A percentile compares a stretch with the other conserved stretches of the same genome.
These are phyloP conservation scores for Melanaphis sacchari DNA, from an alignment of 1,140 invertebrate species.

Conservation along the genomic window DNA sequence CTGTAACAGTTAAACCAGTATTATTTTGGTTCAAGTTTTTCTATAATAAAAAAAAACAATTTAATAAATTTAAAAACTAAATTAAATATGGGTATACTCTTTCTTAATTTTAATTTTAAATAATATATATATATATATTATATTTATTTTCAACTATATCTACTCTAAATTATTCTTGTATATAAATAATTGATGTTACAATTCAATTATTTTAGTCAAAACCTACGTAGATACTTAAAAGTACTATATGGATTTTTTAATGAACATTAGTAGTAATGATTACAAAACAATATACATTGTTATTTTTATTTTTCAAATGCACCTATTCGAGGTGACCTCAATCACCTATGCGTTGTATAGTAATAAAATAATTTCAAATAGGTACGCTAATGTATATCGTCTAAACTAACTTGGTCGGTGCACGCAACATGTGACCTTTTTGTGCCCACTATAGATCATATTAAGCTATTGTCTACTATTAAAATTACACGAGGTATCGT, in stretches of 20 bases:
- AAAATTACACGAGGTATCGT: background rate
- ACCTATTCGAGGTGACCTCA: background rate
- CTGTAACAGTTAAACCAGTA: background rate
- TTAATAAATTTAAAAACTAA: background rate
- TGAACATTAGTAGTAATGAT: background rate
- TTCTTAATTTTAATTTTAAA: background rate
- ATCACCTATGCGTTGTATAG: background rate
- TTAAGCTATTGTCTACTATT: constrained; percentile 33
- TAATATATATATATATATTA: no score
- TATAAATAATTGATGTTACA: background rate
- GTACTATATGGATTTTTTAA: background rate
- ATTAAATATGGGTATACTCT: background rate
- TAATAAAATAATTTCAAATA: constrained; percentile 27
- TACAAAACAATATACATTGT: background rate
- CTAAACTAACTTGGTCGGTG: constrained; percentile 3
- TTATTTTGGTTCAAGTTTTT: background rate
- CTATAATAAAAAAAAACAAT: background rate
- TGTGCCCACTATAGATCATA: constrained; percentile 18
- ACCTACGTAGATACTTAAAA: background rate
- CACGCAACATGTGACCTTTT: constrained; percentile 42
- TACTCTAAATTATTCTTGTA: background rate
- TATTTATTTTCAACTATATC: no score
- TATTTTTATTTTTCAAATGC: background rate
- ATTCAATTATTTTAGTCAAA: background rate
- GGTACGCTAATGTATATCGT: background rate